Percentiles rank a stretch among this genome's conserved stretches.
Conservation (phyloP, 2,888 invertebrate species). For the Marasmarcha lunaedactyla region DNA sequence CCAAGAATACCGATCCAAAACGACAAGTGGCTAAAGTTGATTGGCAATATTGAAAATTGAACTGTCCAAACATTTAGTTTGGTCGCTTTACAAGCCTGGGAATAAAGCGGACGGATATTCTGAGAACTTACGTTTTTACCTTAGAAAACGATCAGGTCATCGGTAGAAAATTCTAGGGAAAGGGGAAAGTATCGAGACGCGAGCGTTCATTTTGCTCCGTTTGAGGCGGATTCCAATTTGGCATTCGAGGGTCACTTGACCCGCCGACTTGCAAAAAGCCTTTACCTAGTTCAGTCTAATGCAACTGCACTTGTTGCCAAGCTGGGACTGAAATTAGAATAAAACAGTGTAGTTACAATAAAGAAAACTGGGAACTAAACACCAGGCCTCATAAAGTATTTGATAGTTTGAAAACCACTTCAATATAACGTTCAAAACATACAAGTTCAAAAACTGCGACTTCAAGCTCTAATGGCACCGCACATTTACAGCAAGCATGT, state of each 20-base stretch:
- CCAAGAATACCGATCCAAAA: constrained; percentile 21
- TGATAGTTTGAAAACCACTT: no score
- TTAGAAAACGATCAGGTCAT: constrained; percentile 20
- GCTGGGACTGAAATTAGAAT: no score
- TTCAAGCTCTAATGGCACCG: no score
- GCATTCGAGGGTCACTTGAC: constrained; percentile 37
- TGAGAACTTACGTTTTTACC: constrained; percentile 28
- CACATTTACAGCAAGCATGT: not conserved
- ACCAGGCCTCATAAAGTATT: no score
- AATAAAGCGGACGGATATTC: constrained; percentile 28
- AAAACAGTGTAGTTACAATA: no score
- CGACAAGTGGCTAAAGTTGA: constrained; percentile 33
- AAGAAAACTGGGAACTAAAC: no score
- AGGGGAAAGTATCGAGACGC: constrained; percentile 31
- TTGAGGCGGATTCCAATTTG: constrained; percentile 53
- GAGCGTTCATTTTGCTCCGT: constrained; percentile 41
- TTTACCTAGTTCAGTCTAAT: constrained; percentile 39
- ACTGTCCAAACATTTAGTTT: constrained; percentile 41
- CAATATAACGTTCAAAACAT: no score
- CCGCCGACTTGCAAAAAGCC: constrained; percentile 53
- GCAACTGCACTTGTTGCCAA: constrained; percentile 26
- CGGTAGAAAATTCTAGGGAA: constrained; percentile 26
- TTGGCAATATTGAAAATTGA: constrained; percentile 51
- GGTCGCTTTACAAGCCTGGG: no score
- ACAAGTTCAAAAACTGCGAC: no score